phyloP scores from a whole-genome alignment of 2,113 vertebrate species.

The Nettapus auritus region DNA sequence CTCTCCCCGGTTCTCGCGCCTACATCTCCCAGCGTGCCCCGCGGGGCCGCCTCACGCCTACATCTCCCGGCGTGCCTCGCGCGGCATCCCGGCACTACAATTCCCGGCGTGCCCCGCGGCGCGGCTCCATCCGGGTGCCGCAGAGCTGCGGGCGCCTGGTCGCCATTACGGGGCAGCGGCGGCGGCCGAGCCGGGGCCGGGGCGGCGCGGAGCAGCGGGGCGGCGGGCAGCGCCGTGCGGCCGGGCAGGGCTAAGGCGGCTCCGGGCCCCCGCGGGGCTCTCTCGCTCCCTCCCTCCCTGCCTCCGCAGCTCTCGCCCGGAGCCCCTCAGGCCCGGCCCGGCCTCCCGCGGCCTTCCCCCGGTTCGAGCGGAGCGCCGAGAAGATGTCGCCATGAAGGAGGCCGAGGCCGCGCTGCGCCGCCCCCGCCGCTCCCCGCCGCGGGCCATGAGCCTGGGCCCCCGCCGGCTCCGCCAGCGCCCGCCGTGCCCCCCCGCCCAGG shows the following conservation, averaged over 20 bases:
- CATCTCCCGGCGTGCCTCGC: not conserved
- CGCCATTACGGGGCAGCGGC: constrained; percentile 81
- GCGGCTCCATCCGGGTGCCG: constrained; percentile 80
- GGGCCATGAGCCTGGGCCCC: constrained; percentile 92
- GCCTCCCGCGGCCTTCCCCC: constrained; percentile 44
- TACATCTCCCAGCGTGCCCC: too few species aligned
- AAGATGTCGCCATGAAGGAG: constrained; percentile 97
- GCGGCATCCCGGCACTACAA: not conserved
- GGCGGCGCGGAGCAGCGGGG: constrained; percentile 34
- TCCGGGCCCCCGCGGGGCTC: constrained; percentile 50
- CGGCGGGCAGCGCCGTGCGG: constrained; percentile 35
- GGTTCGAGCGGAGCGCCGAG: constrained; percentile 71
- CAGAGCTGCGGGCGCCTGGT: constrained; percentile 83
- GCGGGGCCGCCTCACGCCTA: not conserved
- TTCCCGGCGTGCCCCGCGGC: not conserved
- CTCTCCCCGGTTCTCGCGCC: too few species aligned
- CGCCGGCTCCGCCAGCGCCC: constrained; percentile 73
- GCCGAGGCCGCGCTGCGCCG: constrained; percentile 82
- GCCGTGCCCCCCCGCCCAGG: constrained; percentile 80
- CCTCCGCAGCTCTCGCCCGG: constrained; percentile 4
- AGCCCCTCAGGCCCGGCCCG: constrained; percentile 49
- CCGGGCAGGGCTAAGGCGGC: not conserved
- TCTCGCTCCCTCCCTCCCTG: not conserved
- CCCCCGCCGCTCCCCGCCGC: constrained; percentile 83
- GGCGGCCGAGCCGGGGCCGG: constrained; percentile 19